A percentile compares a stretch with the other conserved stretches of the same genome.
Evolutionary conservation across 2,113 vertebrate species (phyloP).

Genomic region (Macrotis lagotis): DNA sequence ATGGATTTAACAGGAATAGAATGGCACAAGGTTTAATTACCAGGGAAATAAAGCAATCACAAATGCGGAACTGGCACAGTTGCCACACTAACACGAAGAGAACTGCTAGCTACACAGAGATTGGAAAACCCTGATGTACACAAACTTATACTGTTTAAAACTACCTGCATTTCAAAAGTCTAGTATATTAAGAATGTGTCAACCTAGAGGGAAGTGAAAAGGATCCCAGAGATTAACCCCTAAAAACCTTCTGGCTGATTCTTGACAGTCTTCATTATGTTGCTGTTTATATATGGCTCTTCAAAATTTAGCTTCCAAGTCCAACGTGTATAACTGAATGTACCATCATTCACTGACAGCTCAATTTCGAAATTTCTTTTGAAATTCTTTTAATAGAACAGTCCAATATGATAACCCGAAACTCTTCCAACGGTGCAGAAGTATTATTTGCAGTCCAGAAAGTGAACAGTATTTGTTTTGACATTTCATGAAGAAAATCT

Average conservation of each 20-base stretch:
- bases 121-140: conserved; percentile 84
- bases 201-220: conserved; percentile 78
- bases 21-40: conserved; percentile 99
- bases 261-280: conserved; percentile 84
- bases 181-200: conserved; percentile 64
- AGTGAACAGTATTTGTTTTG: conserved; percentile 81
- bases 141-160: conserved; percentile 65
- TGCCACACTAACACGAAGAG: conserved; percentile 92
- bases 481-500: conserved; percentile 72
- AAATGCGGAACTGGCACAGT: conserved; percentile 95
- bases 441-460: conserved; percentile 79
- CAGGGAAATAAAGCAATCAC: conserved; percentile 99
- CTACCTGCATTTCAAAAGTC: conserved; percentile 77
- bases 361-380: conserved; percentile 81
- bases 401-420: conserved; percentile 83
- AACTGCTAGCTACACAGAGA: conserved; percentile 88
- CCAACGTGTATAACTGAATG: conserved; percentile 82
- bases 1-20: conserved; percentile 99
- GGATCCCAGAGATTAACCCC: conserved; percentile 80
- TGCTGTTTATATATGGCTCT: conserved; percentile 76
- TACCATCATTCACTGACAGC: conserved; percentile 80
- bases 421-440: conserved; percentile 80
- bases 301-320: conserved; percentile 84
- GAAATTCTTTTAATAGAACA: conserved; percentile 79
- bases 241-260: conserved; percentile 83